Evolutionary conservation across 2,888 invertebrate species (phyloP), one percentile per base, ranked within the genome.

Genomic region (Hemicrepidius hirtus): DNA sequence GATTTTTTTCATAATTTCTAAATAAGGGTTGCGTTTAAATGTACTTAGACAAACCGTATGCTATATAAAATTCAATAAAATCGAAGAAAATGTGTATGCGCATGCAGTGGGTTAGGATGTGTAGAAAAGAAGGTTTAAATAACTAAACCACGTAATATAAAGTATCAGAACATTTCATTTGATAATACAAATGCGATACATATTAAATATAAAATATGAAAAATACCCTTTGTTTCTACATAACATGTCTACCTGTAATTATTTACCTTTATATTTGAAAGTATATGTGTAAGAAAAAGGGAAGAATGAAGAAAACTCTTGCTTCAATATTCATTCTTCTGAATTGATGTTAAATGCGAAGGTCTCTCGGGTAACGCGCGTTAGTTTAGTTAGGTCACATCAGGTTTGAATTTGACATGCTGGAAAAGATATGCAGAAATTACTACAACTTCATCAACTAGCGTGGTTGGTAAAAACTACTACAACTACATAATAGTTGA

Each of bases 341-440:
- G 65, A 53, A 32, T 53, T 66, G 66, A 66, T 24, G 24, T 5
- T 3, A 24, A 24, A 24, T 24, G 24, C n/a, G n/a, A 5, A 24
- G 41, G 65, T 66, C 65, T 65, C 66, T 71, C 66, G 49, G 65
- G 64, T 64, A 35, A 70, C 55, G 44, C 55, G 44, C 60, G 59
- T 68, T 28, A 63, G 68, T 55, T 64, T 41, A 44, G n/a, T 66
- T 60, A 62, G 71, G 60, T 71, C 50, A 71, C 71, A 71, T 62
- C 71, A 53, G 71, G 70, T 60, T 67, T 35, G 68, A 72, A 37
- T 68, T 68, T 72, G 64, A 50, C 72, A 72, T 72, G 72, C 72
- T 72, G 68, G 72, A 72, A 72, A 72, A 68, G 57, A 72, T 68
- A 68, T 68, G 46, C 57, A n/a, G 63, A 64, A 68, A 72, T 72